Evolutionary conservation across 2,797 vertebrate species (phyloP), one percentile per base, ranked within the genome.

Genomic region (Chaunax sp.): DNA sequence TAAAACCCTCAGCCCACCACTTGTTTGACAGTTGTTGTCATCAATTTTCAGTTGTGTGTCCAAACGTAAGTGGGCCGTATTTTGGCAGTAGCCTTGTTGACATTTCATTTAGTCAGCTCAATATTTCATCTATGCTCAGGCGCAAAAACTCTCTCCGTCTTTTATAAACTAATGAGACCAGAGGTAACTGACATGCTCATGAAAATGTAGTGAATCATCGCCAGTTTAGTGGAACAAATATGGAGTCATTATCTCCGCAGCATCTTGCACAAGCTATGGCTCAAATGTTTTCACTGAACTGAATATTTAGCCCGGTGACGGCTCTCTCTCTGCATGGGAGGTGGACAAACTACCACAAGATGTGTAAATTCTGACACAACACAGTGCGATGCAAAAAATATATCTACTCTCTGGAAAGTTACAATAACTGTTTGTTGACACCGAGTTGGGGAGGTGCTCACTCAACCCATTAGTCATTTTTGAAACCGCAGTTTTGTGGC

Each of bases 11-110:
- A 0, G 63, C 68, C 65, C 72, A 69, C 73, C 43, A 25, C 69
- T 82, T 74, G 62, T 66, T 69, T 66, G 72, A 77, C 46, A 72
- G 57, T 68, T 55, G 65, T 47, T 79, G 69, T 73, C n/a, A 82
- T 77, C 22, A 18, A 44, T 80, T 80, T 77, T 50, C 52, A 4
- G 35, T 52, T 38, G 64, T 33, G 58, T 69, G 69, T 83, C 62
- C 49, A 59, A 53, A 75, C 41, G 71, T 44, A 63, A 73, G 78
- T 60, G 46, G 62, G 77, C 20, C 55, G 61, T 47, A 58, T 59
- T 81, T 87, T 81, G 78, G 76, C 78, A 68, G 69, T 33, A 19
- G 52, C 67, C 72, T 22, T 77, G 73, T 81, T 87, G 66, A 86
- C 77, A 85, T 78, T 79, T 77, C 41, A 85, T 75, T 72, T 69